Evolutionary conservation across 2,113 vertebrate species (phyloP).

Genomic region (Saiga tatarica): DNA sequence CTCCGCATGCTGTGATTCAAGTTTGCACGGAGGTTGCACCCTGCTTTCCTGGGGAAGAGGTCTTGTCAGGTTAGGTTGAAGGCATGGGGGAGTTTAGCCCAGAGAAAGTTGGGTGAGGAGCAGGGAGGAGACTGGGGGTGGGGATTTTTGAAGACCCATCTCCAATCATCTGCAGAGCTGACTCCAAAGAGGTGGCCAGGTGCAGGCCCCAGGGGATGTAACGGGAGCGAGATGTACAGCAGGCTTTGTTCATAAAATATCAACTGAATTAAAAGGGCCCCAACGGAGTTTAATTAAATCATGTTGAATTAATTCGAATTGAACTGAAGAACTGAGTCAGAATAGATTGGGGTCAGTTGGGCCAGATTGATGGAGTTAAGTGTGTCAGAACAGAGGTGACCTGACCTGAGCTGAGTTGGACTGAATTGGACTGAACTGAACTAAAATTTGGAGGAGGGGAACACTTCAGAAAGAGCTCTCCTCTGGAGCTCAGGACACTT

Average conservation of each 20-base stretch:
- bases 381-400: neutral
- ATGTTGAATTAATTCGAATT: neutral
- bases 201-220: neutral
- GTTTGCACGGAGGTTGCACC: slow-evolving; percentile 34
- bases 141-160: neutral
- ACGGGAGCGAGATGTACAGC: fast-evolving
- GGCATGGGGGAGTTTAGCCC: neutral
- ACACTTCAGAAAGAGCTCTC: neutral
- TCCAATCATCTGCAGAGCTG: neutral
- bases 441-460: neutral
- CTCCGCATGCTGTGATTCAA: neutral
- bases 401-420: neutral
- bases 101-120: neutral
- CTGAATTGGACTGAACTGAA: neutral
- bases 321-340: neutral
- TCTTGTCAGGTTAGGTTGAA: slow-evolving; percentile 6
- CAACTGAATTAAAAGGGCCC: neutral
- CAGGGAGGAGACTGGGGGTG: neutral
- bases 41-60: slow-evolving; percentile 52
- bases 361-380: neutral
- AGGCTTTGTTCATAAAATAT: neutral
- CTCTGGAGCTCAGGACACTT: neutral
- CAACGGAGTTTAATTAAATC: neutral
- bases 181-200: fast-evolving
- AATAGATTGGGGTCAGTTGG: neutral